Evolutionary conservation across 2,888 invertebrate genomes (phyloP).

Genomic region (Trichogramma evanescens): DNA sequence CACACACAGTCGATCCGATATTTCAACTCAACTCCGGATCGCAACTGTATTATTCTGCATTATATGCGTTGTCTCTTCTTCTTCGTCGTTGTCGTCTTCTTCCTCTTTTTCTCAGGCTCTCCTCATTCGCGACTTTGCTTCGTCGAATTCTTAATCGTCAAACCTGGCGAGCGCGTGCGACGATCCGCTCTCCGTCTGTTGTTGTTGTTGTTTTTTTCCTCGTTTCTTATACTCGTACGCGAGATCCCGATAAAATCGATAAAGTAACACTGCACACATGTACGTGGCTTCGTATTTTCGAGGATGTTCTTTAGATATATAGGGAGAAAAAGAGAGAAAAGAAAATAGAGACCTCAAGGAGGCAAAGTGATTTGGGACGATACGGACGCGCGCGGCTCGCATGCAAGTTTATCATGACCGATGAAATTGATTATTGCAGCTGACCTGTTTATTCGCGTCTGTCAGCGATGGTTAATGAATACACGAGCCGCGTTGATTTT

Average conservation of each 20-base stretch:
- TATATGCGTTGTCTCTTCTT: not conserved
- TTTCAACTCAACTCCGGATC: too few relatives aligned
- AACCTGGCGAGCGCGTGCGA: slow-evolving; percentile 13
- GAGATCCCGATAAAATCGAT: not conserved
- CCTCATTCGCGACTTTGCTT: not conserved
- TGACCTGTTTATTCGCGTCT: too few relatives aligned
- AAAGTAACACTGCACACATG: slow-evolving; percentile 22
- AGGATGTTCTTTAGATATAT: not conserved
- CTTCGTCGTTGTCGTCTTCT: not conserved
- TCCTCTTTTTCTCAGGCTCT: not conserved
- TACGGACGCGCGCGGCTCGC: too few relatives aligned
- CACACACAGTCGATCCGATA: too few relatives aligned
- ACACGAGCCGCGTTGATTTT: too few relatives aligned
- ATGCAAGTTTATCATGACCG: too few relatives aligned
- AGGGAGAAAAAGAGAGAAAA: not conserved
- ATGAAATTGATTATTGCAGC: too few relatives aligned
- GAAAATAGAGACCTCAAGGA: slow-evolving; percentile 3
- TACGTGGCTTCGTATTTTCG: not conserved
- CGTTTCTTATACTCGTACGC: not conserved
- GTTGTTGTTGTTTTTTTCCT: not conserved
- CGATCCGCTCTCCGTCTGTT: slow-evolving; percentile 3
- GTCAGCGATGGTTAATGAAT: too few relatives aligned
- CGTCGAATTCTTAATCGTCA: slow-evolving; percentile 23
- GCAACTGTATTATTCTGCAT: not conserved
- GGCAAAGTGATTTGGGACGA: too few relatives aligned